Evolutionary conservation across 2,113 vertebrate genomes (phyloP).

Genomic region (Galemys pyrenaicus): DNA sequence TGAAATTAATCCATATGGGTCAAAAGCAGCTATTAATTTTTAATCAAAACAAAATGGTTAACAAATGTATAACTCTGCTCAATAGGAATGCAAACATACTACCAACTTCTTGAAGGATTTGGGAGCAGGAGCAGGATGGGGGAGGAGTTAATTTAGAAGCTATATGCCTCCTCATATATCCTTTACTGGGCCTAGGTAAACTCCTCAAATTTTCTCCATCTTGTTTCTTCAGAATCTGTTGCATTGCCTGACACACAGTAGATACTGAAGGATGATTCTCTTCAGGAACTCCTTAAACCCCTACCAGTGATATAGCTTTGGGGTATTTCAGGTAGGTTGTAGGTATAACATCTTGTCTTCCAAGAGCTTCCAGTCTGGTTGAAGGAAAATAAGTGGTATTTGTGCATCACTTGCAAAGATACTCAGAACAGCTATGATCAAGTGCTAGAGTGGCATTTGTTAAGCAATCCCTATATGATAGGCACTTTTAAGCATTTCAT

Average conservation of each 20-base stretch:
- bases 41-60: slow-evolving; percentile 88
- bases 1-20: slow-evolving; percentile 88
- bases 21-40: slow-evolving; percentile 90
- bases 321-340: background rate
- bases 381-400: background rate
- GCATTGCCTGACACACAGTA: background rate
- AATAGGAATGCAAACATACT: slow-evolving; percentile 73
- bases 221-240: background rate
- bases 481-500: background rate
- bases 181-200: background rate
- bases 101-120: background rate
- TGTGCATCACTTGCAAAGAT: background rate
- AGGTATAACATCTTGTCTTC: background rate
- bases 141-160: background rate
- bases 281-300: background rate
- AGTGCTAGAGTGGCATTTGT: background rate
- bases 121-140: background rate
- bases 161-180: rapidly evolving
- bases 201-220: background rate
- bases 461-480: background rate
- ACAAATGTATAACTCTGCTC: slow-evolving; percentile 83
- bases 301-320: background rate
- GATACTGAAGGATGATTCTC: background rate
- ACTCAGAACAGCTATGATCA: background rate
- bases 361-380: background rate